Percentiles rank a stretch among this genome's conserved stretches.
These are phyloP conservation scores for Tangachromis dhanisi DNA, from an alignment of 2,113 vertebrate genomes.

Conservation along the genomic window DNA sequence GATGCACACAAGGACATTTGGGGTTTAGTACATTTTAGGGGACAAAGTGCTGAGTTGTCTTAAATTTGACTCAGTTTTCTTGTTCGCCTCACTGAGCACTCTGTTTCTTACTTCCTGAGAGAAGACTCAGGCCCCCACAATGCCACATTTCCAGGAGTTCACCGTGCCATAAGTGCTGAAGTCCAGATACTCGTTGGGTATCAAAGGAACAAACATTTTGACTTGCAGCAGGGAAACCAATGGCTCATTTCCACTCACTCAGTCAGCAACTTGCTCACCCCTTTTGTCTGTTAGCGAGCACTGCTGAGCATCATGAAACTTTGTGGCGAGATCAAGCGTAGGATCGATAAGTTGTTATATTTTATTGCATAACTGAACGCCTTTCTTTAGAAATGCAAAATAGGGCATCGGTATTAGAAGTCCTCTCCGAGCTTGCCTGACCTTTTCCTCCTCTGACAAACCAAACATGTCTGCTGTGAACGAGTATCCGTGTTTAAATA, in stretches of 20 bases:
- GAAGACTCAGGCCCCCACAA: constrained; percentile 5
- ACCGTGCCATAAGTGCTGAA: background rate
- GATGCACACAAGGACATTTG: background rate
- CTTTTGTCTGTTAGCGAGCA: background rate
- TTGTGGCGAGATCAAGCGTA: background rate
- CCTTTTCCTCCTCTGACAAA: background rate
- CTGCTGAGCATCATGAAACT: background rate
- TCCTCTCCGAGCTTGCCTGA: background rate
- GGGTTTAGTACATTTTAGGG: constrained; percentile 13
- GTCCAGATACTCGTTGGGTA: background rate
- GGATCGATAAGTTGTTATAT: background rate
- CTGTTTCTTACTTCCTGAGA: constrained; percentile 55
- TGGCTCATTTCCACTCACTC: rapidly evolving
- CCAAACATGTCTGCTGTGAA: background rate
- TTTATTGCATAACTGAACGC: background rate
- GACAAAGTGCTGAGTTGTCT: constrained; percentile 58
- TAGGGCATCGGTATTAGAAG: background rate
- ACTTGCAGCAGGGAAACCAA: background rate
- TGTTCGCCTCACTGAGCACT: background rate
- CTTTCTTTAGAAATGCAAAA: background rate
- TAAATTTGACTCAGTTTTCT: background rate
- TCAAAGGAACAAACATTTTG: background rate
- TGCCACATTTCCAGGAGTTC: background rate
- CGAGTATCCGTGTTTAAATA: rapidly evolving
- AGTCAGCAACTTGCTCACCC: background rate